Conservation (phyloP, 1,140 invertebrate genomes). For the Drosophila simulans region DNA sequence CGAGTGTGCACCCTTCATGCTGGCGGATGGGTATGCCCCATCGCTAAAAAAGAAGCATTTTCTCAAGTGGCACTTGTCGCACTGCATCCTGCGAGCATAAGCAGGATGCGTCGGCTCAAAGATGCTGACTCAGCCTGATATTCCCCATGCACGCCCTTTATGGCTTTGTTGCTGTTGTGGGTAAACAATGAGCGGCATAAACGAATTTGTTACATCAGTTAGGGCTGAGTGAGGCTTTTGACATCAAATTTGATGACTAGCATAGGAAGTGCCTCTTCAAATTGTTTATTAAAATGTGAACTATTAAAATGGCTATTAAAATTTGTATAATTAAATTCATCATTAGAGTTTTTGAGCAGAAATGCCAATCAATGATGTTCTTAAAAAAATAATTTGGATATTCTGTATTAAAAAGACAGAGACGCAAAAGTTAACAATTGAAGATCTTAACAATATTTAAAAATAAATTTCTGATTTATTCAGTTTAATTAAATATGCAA, state of each 20-base stretch:
- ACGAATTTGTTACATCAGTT: conserved; percentile 56
- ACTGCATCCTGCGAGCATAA: conserved; percentile 49
- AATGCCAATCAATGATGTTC: too few species aligned
- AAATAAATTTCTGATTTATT: too few species aligned
- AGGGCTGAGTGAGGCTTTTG: conserved; percentile 37
- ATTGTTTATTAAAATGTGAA: conserved; percentile 20
- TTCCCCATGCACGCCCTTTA: conserved; percentile 6
- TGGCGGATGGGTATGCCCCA: conserved; percentile 8
- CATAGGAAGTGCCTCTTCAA: conserved; percentile 20
- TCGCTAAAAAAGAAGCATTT: conserved; percentile 39
- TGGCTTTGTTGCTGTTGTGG: conserved; percentile 28
- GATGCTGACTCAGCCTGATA: conserved; percentile 40
- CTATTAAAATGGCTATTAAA: not conserved
- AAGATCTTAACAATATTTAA: too few species aligned
- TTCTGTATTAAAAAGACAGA: too few species aligned
- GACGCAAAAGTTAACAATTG: too few species aligned
- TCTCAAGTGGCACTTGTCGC: conserved; percentile 50
- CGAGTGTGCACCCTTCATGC: conserved; percentile 47
- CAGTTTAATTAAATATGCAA: too few species aligned
- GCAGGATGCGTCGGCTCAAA: conserved; percentile 41
- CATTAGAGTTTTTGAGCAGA: not conserved
- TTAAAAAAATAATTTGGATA: too few species aligned
- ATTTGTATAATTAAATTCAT: not conserved
- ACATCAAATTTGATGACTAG: conserved; percentile 43
- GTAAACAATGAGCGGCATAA: conserved; percentile 49